Conservation (phyloP, 2,113 vertebrate genomes). For the Hirundichthys speculiger region DNA sequence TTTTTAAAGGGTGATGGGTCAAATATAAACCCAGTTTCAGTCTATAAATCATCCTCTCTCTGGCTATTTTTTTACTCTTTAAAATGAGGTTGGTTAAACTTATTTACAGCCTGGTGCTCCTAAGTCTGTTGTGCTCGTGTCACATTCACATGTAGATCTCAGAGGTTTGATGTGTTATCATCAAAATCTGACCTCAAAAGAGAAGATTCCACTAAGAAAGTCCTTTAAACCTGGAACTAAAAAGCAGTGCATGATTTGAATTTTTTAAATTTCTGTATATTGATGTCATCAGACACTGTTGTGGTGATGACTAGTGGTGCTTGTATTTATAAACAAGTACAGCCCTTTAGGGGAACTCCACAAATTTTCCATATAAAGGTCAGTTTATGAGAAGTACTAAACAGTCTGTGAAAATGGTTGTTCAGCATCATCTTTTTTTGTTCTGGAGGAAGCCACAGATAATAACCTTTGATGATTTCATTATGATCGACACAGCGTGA, state of each 20-base stretch:
- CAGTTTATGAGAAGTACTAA: conserved; percentile 14
- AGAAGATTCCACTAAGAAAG: background rate
- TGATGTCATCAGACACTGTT: background rate
- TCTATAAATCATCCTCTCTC: too few relatives aligned
- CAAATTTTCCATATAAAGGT: background rate
- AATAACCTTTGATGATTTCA: background rate
- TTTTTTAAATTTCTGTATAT: background rate
- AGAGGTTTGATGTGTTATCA: background rate
- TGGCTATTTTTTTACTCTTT: too few relatives aligned
- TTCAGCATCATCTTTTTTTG: background rate
- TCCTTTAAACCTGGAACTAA: background rate
- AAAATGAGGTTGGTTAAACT: conserved; percentile 10
- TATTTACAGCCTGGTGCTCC: background rate
- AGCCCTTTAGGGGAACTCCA: conserved; percentile 6
- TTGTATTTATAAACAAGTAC: background rate
- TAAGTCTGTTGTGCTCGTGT: too few relatives aligned
- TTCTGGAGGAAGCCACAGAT: background rate
- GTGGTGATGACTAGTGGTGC: background rate
- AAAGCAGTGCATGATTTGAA: background rate
- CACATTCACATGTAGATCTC: background rate
- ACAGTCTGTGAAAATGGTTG: background rate
- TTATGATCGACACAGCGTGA: background rate
- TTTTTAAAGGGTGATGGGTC: too few relatives aligned
- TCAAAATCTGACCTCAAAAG: background rate
- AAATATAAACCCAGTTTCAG: too few relatives aligned